Evolutionary conservation across 2,113 vertebrate genomes (phyloP), one percentile per base, ranked within the genome.

Genomic region (Protobothrops mucrosquamatus): DNA sequence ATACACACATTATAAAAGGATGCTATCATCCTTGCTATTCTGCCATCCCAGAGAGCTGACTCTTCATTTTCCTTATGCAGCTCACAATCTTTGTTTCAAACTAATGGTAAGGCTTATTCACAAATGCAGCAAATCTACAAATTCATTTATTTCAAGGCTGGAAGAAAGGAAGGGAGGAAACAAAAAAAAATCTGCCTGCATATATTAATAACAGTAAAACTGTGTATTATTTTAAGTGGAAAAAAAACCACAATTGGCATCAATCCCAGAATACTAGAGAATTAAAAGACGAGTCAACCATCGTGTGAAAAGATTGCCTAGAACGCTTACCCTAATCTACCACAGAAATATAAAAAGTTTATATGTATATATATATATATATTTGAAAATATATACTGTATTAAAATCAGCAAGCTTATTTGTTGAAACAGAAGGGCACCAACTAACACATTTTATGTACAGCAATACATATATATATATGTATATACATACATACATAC

Each of bases 341-440:
- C 98, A 98, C 97, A 97, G 98, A 98, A 98, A 98, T 98, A 99
- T 97, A 99, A 99, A 81, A 98, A 98, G 97, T 98, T 98, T 97
- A 98, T 98, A 98, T 97, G 98, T 89, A 96, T 98, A 97, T 98
- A 98, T 98, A 98, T 98, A 98, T 97, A 98, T 98, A 98, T 64
- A 64, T 90, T 97, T 98, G 97, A 98, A 98, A 98, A 98, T 98
- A 98, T 98, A 98, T 98, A 98, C 98, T 97, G 97, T 98, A 97
- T 97, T 97, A 97, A 98, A 98, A 98, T 98, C 97, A 97, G 97
- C 97, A 97, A 97, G 98, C 97, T 96, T 96, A 96, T 97, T 97
- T 94, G 96, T 97, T 97, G 98, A 94, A 98, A 97, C 97, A 96
- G 96, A 98, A 97, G 96, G 95, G 91, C 95, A 97, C 97, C 97